Conservation (phyloP, 1,140 invertebrate species). For the Pseudobourletiella spinata region DNA sequence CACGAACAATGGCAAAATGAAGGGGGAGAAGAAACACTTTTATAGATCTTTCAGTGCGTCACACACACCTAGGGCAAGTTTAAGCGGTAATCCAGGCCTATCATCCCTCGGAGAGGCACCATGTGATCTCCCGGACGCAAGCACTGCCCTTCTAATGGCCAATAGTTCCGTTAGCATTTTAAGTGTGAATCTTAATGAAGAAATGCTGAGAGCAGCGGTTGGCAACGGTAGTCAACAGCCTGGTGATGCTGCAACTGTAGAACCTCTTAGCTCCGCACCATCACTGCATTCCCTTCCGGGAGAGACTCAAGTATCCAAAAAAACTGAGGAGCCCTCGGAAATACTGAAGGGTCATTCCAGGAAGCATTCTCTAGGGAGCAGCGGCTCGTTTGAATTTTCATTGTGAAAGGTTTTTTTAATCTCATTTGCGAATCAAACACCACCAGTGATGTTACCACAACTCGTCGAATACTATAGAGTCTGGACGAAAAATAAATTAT, state of each 20-base stretch:
- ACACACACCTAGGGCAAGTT: conserved; percentile 23
- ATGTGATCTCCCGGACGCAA: conserved; percentile 30
- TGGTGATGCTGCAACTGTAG: neutral
- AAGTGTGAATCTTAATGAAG: conserved; percentile 42
- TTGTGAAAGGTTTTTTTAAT: no score
- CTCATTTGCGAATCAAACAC: no score
- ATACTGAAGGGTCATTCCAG: neutral
- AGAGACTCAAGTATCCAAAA: neutral
- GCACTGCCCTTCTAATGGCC: conserved; percentile 67
- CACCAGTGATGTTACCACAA: no score
- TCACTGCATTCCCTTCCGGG: neutral
- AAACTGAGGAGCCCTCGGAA: neutral
- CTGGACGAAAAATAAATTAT: no score
- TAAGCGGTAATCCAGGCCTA: conserved; percentile 5
- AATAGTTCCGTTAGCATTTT: conserved; percentile 73
- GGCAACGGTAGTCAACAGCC: neutral
- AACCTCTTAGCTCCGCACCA: neutral
- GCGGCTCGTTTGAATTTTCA: conserved; percentile 4
- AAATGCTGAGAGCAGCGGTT: conserved; percentile 33
- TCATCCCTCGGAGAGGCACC: conserved; percentile 37
- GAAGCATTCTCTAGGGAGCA: conserved; percentile 23
- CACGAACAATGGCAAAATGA: neutral
- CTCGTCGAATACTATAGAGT: no score
- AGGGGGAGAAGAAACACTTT: conserved; percentile 8
- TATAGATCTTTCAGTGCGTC: conserved; percentile 19